Evolutionary conservation across 2,113 vertebrate species (phyloP).

Genomic region (Rutilus rutilus): DNA sequence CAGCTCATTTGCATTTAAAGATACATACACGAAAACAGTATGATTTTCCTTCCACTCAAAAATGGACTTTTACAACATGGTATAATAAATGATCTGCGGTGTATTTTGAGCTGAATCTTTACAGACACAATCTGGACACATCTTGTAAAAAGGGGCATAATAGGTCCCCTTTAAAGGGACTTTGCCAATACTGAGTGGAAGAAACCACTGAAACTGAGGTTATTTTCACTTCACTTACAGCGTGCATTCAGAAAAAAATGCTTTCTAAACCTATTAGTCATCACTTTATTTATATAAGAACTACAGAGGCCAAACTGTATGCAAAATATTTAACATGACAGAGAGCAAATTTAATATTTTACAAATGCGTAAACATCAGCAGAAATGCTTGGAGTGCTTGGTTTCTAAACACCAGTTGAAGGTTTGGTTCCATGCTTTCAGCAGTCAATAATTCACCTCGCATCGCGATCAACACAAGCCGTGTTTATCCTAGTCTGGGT

Average conservation of each 20-base stretch:
- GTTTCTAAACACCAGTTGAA: background rate
- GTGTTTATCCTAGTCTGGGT: background rate
- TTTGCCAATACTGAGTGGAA: background rate
- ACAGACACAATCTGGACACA: no score
- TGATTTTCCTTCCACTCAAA: no score
- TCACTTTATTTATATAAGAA: background rate
- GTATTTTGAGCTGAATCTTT: no score
- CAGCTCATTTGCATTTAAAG: no score
- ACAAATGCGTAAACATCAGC: background rate
- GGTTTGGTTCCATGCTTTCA: background rate
- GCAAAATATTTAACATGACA: background rate
- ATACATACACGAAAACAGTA: no score
- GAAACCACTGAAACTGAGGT: background rate
- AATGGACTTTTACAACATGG: no score
- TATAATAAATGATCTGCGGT: no score
- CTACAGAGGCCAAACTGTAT: background rate
- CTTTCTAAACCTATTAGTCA: background rate
- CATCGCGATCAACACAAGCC: background rate
- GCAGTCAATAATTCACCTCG: slow-evolving; percentile 8
- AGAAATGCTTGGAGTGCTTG: background rate
- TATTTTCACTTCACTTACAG: no score
- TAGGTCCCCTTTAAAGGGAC: no score
- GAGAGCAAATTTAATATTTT: background rate
- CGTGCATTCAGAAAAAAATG: background rate
- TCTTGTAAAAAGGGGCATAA: no score